Base-by-base conservation (phyloP, 2,888 invertebrate species). In the Xestia ashworthii region DNA sequence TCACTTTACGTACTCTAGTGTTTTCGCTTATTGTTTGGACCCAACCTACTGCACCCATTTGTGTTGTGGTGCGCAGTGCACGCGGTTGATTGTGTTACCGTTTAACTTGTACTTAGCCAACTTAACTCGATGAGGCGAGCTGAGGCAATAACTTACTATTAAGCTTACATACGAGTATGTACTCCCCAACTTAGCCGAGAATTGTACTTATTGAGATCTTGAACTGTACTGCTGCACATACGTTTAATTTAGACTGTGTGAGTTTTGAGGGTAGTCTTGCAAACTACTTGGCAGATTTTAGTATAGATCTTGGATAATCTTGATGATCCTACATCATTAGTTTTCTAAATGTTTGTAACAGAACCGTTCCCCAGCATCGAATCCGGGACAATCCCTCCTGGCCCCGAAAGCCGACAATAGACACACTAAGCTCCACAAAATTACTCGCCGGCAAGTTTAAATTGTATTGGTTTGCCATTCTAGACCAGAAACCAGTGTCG, bases 91-190 rank as follows among this genome's bases (percentile, higher is more conserved):
- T 82, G 78, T 84, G 85, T 89, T 84, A 81, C 83, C 79, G 81
- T 78, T 85, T 81, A 86, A 88, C 77, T 90, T 89, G 81, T 84
- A 82, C 83, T 86, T 83, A 82, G 77, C 50, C 32, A 84, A 88
- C 81, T 88, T 87, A 80, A 77, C 80, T 74, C 76, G 78, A 81
- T 76, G 82, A 78, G 70, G 74, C 76, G 78, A 78, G 71, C 60
- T 64, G 79, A 70, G 71, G 75, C 83, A 77, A 80, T 79, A 77
- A 86, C 72, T 88, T 85, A 77, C 73, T 79, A 79, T 76, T 89
- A 83, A 84, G 69, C 82, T 78, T 70, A 81, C 77, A 62, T 67
- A 64, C 67, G 67, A 64, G 58, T 68, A 77, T 66, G 41, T 76
- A 46, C 75, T 50, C 11, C 41, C 19, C 72, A 75, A 78, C 76